A percentile compares a stretch with the other conserved stretches of the same genome.
Evolutionary conservation across 2,113 vertebrate species (phyloP).

Genomic region (Neolamprologus ventralis): DNA sequence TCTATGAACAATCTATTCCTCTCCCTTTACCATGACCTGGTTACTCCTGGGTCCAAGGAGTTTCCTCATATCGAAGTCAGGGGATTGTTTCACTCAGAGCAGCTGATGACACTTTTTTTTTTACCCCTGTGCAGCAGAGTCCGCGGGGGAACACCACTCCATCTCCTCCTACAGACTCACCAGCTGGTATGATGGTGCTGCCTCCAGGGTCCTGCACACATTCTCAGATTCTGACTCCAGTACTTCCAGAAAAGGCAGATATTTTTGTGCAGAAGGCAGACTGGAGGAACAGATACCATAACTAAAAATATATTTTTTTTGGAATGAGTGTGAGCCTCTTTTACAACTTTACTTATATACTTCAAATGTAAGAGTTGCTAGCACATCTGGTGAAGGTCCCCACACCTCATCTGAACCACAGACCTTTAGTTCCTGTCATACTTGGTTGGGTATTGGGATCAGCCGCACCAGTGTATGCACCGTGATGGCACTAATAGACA

Average conservation of each 20-base stretch:
- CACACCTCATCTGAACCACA: neutral
- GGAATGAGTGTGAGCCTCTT: neutral
- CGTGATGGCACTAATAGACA: neutral
- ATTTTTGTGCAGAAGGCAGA: neutral
- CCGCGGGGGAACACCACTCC: fast-evolving
- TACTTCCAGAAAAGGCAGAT: neutral
- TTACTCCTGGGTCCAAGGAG: neutral
- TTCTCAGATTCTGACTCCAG: neutral
- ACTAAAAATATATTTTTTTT: fast-evolving
- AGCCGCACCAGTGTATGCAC: neutral
- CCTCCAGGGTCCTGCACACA: neutral
- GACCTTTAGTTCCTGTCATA: neutral
- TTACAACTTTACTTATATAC: neutral
- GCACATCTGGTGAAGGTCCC: neutral
- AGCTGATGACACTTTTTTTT: neutral
- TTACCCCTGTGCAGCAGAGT: neutral
- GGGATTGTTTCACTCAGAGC: neutral
- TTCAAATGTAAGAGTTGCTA: neutral
- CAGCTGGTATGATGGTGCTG: neutral
- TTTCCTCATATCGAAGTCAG: neutral
- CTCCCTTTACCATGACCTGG: neutral
- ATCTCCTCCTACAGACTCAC: neutral
- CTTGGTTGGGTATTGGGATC: neutral
- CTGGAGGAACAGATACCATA: neutral
- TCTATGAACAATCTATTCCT: neutral